These are phyloP conservation scores for Tenthredo amoena DNA, from an alignment of 2,888 invertebrate genomes.

Conservation along the genomic window DNA sequence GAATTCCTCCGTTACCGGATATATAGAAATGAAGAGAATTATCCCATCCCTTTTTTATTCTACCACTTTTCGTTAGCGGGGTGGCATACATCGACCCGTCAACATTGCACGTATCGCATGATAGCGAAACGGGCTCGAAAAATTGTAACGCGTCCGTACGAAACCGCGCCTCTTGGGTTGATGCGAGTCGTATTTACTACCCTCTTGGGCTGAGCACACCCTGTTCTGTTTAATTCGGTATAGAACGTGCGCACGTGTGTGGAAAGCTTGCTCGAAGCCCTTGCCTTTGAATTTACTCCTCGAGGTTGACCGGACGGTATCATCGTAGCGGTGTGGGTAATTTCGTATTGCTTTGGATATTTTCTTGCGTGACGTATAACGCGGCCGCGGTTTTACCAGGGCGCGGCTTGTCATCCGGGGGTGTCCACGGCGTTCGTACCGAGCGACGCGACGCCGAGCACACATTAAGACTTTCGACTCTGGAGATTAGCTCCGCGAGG, in stretches of 20 bases:
- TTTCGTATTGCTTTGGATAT: neutral
- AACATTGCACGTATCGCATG: neutral
- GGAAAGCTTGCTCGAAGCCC: too few relatives aligned
- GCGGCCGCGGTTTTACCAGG: constrained; percentile 54
- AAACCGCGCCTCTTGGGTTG: constrained; percentile 3
- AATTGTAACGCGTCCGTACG: neutral
- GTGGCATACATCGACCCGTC: neutral
- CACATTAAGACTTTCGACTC: constrained; percentile 66
- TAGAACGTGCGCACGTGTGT: neutral
- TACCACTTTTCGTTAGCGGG: too few relatives aligned
- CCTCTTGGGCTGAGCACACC: constrained; percentile 36
- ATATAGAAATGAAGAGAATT: too few relatives aligned
- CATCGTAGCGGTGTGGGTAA: neutral
- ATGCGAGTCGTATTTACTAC: constrained; percentile 21
- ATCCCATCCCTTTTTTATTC: too few relatives aligned
- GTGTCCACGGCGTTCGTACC: constrained; percentile 54
- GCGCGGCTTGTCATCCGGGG: constrained; percentile 64
- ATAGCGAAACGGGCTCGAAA: neutral
- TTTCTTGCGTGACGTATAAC: constrained; percentile 68
- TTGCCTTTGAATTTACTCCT: neutral
- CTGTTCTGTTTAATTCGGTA: constrained; percentile 13
- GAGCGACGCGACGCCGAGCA: constrained; percentile 53
- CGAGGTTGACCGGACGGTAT: neutral
- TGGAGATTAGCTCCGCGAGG: constrained; percentile 49
- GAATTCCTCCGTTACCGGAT: too few relatives aligned